Conservation (phyloP, 2,888 invertebrate species). For the Scaptomyza reducta region DNA sequence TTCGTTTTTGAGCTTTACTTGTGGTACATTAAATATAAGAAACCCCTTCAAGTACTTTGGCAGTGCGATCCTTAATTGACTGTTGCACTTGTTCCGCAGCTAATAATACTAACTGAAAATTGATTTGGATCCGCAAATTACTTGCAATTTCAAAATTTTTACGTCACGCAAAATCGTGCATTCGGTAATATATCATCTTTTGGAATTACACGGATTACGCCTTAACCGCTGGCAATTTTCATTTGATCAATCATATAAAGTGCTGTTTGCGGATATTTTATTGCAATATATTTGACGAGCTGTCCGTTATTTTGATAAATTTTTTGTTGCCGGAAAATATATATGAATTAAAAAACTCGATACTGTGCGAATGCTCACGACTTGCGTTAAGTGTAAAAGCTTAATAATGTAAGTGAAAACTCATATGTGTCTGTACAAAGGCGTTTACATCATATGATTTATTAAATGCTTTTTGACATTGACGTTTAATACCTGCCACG, state of each 20-base stretch:
- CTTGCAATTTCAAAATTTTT: slow-evolving; percentile 11
- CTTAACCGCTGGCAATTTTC: slow-evolving; percentile 42
- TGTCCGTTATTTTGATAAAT: slow-evolving; percentile 36
- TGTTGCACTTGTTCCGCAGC: not conserved
- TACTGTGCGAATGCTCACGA: slow-evolving; percentile 25
- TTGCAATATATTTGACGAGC: slow-evolving; percentile 54
- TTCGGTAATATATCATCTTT: slow-evolving; percentile 22
- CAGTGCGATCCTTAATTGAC: not conserved
- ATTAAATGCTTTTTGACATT: slow-evolving; percentile 54
- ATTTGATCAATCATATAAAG: slow-evolving; percentile 61
- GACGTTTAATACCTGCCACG: slow-evolving; percentile 46
- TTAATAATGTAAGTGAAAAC: slow-evolving; percentile 4
- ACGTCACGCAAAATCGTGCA: slow-evolving; percentile 35
- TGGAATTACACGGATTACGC: slow-evolving; percentile 23
- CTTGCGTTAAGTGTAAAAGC: slow-evolving; percentile 35
- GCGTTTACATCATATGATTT: slow-evolving; percentile 41
- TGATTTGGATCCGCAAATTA: not conserved
- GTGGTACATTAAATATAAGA: not conserved
- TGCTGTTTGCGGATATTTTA: slow-evolving; percentile 49
- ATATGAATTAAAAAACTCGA: slow-evolving; percentile 34
- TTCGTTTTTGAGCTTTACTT: not conserved
- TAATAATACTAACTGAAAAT: not conserved
- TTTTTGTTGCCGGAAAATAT: slow-evolving; percentile 28
- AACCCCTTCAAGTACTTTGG: not conserved
- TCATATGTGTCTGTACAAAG: not conserved